Conservation (phyloP, 2,888 invertebrate genomes). For the Rotaria socialis region DNA sequence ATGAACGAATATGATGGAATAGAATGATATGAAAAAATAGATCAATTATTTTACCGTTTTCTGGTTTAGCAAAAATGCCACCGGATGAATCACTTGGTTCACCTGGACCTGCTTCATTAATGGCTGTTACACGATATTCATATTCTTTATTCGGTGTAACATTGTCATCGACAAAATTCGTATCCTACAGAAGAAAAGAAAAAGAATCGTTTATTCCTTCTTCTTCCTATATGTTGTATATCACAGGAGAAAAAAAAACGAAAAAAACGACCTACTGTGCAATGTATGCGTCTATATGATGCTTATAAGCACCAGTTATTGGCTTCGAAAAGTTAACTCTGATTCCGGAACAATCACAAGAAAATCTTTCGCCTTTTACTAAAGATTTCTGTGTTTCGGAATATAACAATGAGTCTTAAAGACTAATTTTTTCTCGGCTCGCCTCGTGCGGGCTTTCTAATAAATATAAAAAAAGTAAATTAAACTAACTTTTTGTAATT, state of each 20-base stretch:
- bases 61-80: slow-evolving; percentile 57
- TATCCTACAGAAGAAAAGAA: slow-evolving; percentile 48
- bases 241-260: background rate
- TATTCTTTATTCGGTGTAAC: slow-evolving; percentile 71
- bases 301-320: background rate
- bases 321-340: background rate
- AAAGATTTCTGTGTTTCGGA: slow-evolving; percentile 37
- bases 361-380: slow-evolving; percentile 24
- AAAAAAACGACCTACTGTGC: background rate
- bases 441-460: slow-evolving; percentile 34
- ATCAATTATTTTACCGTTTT: slow-evolving; percentile 52
- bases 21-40: too few relatives aligned
- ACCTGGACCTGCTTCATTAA: slow-evolving; percentile 60
- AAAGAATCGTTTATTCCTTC: background rate
- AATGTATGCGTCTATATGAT: background rate
- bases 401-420: slow-evolving; percentile 17
- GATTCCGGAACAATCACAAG: slow-evolving; percentile 24
- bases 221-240: too few relatives aligned
- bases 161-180: slow-evolving; percentile 62
- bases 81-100: slow-evolving; percentile 55
- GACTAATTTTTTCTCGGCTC: slow-evolving; percentile 30
- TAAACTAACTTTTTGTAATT: background rate
- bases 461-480: background rate
- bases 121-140: slow-evolving; percentile 60
- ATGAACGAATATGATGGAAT: background rate